Evolutionary conservation across 2,888 invertebrate genomes (phyloP).

Genomic region (Nezara viridula): DNA sequence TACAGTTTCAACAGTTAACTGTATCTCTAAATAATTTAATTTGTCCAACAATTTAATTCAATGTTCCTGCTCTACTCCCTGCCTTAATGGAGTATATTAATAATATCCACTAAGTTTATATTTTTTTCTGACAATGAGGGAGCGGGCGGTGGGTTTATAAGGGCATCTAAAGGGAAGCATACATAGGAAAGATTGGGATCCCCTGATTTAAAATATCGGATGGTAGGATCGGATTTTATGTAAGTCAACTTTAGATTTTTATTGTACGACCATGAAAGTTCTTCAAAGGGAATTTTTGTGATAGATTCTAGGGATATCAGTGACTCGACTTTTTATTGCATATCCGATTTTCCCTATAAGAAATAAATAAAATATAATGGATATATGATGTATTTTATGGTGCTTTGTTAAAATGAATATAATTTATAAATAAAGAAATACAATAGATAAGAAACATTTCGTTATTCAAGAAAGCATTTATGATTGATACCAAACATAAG

Average conservation of each 20-base stretch:
- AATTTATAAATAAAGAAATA: background rate
- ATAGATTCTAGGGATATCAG: background rate
- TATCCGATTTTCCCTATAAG: background rate
- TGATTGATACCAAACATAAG: too few species aligned
- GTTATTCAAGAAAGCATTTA: too few species aligned
- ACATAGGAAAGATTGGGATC: background rate
- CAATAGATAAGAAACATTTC: too few species aligned
- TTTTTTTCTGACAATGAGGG: too few species aligned
- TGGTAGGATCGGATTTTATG: background rate
- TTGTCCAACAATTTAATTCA: too few species aligned
- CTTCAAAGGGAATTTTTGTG: background rate
- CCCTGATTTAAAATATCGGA: background rate
- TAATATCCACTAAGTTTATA: too few species aligned
- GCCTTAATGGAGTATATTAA: too few species aligned
- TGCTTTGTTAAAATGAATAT: background rate
- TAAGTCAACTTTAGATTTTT: background rate
- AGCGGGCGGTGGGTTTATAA: background rate
- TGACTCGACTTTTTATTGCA: background rate
- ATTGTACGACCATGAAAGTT: background rate
- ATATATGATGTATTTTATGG: background rate
- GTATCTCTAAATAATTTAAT: too few species aligned
- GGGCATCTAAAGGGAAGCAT: background rate
- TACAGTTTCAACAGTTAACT: too few species aligned
- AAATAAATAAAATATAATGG: background rate
- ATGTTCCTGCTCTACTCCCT: too few species aligned